These are phyloP conservation scores for Branchellion lobata DNA, from an alignment of 2,888 invertebrate genomes.

Conservation along the genomic window DNA sequence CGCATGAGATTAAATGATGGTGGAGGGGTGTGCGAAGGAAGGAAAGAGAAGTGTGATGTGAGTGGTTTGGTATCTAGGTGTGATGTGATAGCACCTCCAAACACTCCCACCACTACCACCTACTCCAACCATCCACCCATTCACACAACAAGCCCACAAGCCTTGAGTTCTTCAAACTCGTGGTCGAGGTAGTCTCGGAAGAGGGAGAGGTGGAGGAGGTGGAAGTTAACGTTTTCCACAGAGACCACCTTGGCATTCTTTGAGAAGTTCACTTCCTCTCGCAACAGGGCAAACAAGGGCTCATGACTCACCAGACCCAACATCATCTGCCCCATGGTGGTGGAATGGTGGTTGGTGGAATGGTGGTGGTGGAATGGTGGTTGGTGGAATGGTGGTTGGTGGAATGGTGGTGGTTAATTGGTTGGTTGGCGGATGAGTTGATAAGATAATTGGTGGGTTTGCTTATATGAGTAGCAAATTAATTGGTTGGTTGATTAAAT, in stretches of 20 bases:
- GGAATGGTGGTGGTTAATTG: too few species aligned
- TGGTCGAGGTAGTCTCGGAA: conserved; percentile 87
- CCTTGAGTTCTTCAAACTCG: conserved; percentile 72
- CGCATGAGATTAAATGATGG: too few species aligned
- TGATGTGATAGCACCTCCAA: too few species aligned
- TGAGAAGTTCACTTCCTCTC: conserved; percentile 79
- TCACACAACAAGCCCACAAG: neutral
- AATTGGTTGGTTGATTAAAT: too few species aligned
- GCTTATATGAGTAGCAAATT: too few species aligned
- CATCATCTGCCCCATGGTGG: conserved; percentile 71
- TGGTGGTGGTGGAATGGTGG: too few species aligned
- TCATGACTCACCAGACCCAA: conserved; percentile 92
- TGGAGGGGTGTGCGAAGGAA: too few species aligned
- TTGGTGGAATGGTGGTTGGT: too few species aligned
- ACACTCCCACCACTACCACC: neutral
- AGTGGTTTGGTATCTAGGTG: too few species aligned
- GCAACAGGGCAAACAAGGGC: conserved; percentile 85
- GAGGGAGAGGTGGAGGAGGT: conserved; percentile 84
- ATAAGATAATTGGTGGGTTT: too few species aligned
- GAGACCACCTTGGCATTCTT: conserved; percentile 62
- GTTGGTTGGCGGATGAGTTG: too few species aligned
- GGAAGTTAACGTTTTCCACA: conserved; percentile 88
- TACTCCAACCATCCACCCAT: neutral
- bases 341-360: neutral
- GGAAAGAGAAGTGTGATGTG: too few species aligned